These are phyloP conservation scores for Cyprinodon variegatus DNA, from an alignment of 2,113 vertebrate species.

Conservation along the genomic window DNA sequence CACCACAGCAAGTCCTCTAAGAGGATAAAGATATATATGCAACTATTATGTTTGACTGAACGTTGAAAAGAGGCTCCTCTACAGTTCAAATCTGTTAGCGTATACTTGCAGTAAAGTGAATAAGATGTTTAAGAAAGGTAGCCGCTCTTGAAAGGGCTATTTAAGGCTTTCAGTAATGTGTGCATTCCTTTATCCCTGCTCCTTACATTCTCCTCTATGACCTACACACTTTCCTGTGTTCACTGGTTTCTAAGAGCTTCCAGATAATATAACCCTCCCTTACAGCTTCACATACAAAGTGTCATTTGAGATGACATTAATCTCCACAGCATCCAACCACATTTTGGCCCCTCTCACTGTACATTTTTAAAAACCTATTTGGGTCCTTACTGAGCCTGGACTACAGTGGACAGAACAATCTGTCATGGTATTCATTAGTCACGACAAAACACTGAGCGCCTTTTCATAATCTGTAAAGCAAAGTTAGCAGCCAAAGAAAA, in stretches of 20 bases:
- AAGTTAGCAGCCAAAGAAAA: constrained; percentile 37
- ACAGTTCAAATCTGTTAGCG: constrained; percentile 9
- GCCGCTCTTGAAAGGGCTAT: constrained; percentile 32
- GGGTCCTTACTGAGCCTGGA: constrained; percentile 63
- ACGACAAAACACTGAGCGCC: constrained; percentile 55
- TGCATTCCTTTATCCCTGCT: constrained; percentile 14
- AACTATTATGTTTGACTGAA: constrained; percentile 22
- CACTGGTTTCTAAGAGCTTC: constrained; percentile 54
- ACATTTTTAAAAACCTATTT: constrained; percentile 73
- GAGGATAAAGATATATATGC: constrained; percentile 7
- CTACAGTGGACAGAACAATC: constrained; percentile 70
- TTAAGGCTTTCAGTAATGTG: constrained; percentile 1
- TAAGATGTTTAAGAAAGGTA: constrained; percentile 28
- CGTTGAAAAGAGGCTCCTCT: constrained; percentile 13
- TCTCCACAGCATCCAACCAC: constrained; percentile 51
- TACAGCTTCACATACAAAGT: constrained; percentile 49
- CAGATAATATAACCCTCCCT: constrained; percentile 51
- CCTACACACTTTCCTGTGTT: constrained; percentile 45
- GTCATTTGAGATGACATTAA: constrained; percentile 58
- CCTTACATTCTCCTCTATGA: constrained; percentile 43
- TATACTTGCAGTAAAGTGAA: constrained; percentile 16
- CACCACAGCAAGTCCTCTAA: constrained; percentile 1
- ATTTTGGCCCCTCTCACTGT: constrained; percentile 63
- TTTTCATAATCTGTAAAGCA: constrained; percentile 50
- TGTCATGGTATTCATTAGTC: constrained; percentile 61